Evolutionary conservation across 1,140 invertebrate genomes (phyloP).

Genomic region (Zaprionus ghesquierei): DNA sequence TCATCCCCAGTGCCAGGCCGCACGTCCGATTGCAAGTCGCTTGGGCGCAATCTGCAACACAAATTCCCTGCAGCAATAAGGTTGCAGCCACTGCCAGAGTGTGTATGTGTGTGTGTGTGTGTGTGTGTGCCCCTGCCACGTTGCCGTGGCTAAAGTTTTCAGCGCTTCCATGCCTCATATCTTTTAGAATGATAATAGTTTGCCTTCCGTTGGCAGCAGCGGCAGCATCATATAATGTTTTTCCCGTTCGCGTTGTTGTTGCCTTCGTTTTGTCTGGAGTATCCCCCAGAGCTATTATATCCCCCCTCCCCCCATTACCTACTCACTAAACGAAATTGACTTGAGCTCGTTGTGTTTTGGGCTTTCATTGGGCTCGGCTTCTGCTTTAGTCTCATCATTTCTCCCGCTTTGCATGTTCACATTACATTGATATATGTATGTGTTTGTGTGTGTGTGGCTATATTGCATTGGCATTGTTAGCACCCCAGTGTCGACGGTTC

Average conservation of each 20-base stretch:
- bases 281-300: constrained; percentile 32
- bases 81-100: constrained; percentile 14
- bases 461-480: constrained; percentile 19
- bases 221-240: constrained; percentile 34
- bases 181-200: constrained; percentile 76
- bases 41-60: constrained; percentile 62
- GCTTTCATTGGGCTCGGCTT: constrained; percentile 42
- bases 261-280: background rate
- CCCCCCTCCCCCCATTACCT: background rate
- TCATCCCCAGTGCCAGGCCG: constrained; percentile 9
- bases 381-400: constrained; percentile 20
- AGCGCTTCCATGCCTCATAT: constrained; percentile 69
- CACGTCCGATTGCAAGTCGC: constrained; percentile 22
- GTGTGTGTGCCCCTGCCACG: constrained; percentile 15
- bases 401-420: constrained; percentile 18
- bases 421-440: background rate
- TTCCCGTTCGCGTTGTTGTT: constrained; percentile 26
- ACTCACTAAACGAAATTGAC: constrained; percentile 33
- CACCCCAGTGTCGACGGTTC: constrained; percentile 25
- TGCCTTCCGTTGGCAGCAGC: constrained; percentile 50
- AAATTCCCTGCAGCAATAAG: constrained; percentile 70
- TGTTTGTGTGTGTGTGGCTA: background rate
- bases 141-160: constrained; percentile 54
- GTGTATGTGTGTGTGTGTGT: background rate
- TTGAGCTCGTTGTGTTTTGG: constrained; percentile 44